These are phyloP conservation scores for Ianthella basta DNA, from an alignment of 37 sponge, comb jelly and placozoan genomes.

Conservation along the genomic window DNA sequence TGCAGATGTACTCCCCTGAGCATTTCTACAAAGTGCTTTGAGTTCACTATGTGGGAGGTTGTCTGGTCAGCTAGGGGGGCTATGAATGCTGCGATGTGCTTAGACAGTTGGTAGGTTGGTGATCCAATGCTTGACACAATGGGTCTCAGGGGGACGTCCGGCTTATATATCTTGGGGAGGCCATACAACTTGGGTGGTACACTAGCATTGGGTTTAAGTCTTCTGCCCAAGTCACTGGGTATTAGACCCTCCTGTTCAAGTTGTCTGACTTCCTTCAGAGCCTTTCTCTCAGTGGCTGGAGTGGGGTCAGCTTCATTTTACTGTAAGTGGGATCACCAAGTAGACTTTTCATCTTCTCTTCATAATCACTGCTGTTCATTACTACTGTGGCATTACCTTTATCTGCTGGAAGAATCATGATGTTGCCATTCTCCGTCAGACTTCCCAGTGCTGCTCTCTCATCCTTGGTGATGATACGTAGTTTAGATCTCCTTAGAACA, in stretches of 20 bases:
- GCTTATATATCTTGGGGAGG: too few species aligned
- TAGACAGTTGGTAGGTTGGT: too few species aligned
- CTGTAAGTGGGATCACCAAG: background rate
- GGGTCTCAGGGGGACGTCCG: too few species aligned
- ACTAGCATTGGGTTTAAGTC: too few species aligned
- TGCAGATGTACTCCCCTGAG: too few species aligned
- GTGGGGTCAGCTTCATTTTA: background rate
- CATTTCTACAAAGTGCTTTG: too few species aligned
- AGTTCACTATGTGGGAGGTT: too few species aligned
- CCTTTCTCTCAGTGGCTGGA: background rate
- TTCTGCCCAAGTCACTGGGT: too few species aligned
- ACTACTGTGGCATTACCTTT: conserved; percentile 2
- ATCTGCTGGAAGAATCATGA: background rate
- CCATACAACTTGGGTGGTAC: background rate
- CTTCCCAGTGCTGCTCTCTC: background rate
- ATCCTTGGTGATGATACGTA: background rate
- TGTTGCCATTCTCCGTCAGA: background rate
- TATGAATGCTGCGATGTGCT: background rate
- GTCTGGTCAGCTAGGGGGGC: too few species aligned
- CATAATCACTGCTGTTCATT: background rate
- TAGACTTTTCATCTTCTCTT: background rate
- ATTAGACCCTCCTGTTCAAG: too few species aligned
- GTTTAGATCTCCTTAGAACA: background rate
- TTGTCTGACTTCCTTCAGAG: too few species aligned
- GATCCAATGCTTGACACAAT: too few species aligned